Evolutionary conservation across 2,888 invertebrate genomes (phyloP), one percentile per base, ranked within the genome.

Genomic region (Leucophenga maculata): DNA sequence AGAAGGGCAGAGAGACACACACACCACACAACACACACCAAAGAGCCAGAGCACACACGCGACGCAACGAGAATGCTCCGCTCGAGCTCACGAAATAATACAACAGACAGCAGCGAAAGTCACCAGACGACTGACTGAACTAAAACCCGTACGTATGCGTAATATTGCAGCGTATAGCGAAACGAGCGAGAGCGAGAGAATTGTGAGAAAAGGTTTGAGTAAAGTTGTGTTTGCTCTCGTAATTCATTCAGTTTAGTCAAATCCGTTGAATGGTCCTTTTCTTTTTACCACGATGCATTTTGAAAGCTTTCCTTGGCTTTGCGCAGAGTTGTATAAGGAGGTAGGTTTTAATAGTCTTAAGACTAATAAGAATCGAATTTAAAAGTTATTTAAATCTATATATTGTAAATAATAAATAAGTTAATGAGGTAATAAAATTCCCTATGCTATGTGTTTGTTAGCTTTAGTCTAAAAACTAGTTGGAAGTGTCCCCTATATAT

Each of bases 41-140:
- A 46, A 55, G 55, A 66, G 66, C 67, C 22, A 67, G 22, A 26
- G 62, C 68, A 26, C 75, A 26, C 75, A 75, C 77, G 70, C 76
- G 74, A 16, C 46, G 50, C 6, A 52, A 69, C 68, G 57, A 55
- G 67, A 65, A n/a, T 48, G 46, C 48, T 64, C 22, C 62, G 48
- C 22, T 60, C 44, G 16, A 64, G 22, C 59, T 20, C 54, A 65
- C 66, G 67, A 11, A 39, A 39, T 39, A 39, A 69, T 65, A 65
- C 14, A 74, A 80, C 82, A 57, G 57, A 57, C 57, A 67, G 75
- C 76, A 74, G 75, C 74, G 76, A 83, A 78, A 83, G 83, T 75
- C 80, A 81, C 76, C 76, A 74, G 75, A 82, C 72, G 83, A 80
- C 80, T 83, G 75, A 83, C 73, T 46, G 14, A 0, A 54, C 39